Evolutionary conservation across 2,888 invertebrate species (phyloP).

Genomic region (Rosalia funebris): DNA sequence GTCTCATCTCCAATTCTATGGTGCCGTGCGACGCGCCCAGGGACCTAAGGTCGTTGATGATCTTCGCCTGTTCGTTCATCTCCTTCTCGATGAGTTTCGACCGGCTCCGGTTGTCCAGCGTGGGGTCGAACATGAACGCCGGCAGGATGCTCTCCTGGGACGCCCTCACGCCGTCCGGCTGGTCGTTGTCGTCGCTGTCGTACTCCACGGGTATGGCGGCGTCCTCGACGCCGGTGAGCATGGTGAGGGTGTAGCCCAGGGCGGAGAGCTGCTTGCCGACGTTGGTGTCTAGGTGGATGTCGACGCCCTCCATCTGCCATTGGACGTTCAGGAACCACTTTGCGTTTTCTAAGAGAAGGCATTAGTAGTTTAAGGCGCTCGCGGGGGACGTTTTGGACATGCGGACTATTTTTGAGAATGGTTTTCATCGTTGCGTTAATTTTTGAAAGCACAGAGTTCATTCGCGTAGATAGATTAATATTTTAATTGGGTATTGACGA

Average conservation of each 20-base stretch:
- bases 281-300: conserved; percentile 94
- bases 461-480: too few species aligned
- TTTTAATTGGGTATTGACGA: too few species aligned
- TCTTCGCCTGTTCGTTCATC: conserved; percentile 97
- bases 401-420: too few species aligned
- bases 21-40: conserved; percentile 65
- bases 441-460: too few species aligned
- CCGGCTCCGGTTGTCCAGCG: conserved; percentile 82
- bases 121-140: conserved; percentile 83
- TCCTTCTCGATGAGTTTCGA: conserved; percentile 95
- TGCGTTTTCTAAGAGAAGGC: conserved; percentile 79
- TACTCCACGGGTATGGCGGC: conserved; percentile 68
- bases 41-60: conserved; percentile 86
- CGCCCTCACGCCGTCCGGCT: conserved; percentile 71
- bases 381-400: conserved; percentile 27
- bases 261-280: conserved; percentile 96
- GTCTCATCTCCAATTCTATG: conserved; percentile 91
- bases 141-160: conserved; percentile 82
- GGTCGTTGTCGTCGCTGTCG: conserved; percentile 83
- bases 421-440: too few species aligned
- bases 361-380: not conserved
- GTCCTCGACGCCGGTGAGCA: conserved; percentile 91
- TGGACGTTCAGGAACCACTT: conserved; percentile 98
- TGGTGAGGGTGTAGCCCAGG: conserved; percentile 93
- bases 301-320: conserved; percentile 99